Percentiles rank a stretch among this genome's conserved stretches.
phyloP scores from a whole-genome alignment of 1,140 invertebrate species.

The Drosophila sp. region DNA sequence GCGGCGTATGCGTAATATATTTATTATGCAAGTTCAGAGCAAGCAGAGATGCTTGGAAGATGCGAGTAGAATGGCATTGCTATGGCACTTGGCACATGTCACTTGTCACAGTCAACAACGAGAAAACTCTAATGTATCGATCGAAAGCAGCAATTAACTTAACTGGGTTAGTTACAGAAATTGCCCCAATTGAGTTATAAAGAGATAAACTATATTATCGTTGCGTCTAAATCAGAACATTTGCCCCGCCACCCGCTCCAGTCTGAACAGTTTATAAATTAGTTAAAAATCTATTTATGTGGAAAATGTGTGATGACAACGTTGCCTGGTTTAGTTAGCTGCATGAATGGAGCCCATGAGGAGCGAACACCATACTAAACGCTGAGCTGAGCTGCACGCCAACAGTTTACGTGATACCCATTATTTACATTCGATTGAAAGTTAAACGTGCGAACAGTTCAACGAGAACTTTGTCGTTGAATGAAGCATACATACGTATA shows the following conservation, averaged over 20 bases:
- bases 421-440: slow-evolving; percentile 81
- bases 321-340: slow-evolving; percentile 8
- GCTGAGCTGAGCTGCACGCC: slow-evolving; percentile 32
- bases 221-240: slow-evolving; percentile 31
- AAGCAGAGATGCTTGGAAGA: not conserved
- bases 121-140: not conserved
- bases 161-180: slow-evolving; percentile 30
- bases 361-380: not conserved
- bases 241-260: not conserved
- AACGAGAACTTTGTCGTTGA: slow-evolving; percentile 60
- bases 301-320: slow-evolving; percentile 52
- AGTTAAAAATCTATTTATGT: slow-evolving; percentile 62
- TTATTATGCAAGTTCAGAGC: slow-evolving; percentile 49
- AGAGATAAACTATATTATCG: slow-evolving; percentile 30
- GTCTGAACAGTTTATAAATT: slow-evolving; percentile 51
- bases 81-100: slow-evolving; percentile 40
- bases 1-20: slow-evolving; percentile 60
- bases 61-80: not conserved
- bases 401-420: slow-evolving; percentile 57
- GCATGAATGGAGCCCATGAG: slow-evolving; percentile 3
- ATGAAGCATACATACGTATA: slow-evolving; percentile 6
- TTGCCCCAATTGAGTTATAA: slow-evolving; percentile 44
- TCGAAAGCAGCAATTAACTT: slow-evolving; percentile 26
- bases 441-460: slow-evolving; percentile 76
- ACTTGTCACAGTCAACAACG: not conserved